Percentiles rank a stretch among this genome's conserved stretches.
phyloP scores from a whole-genome alignment of 2,113 vertebrate genomes.

The Laticauda laticaudata region DNA sequence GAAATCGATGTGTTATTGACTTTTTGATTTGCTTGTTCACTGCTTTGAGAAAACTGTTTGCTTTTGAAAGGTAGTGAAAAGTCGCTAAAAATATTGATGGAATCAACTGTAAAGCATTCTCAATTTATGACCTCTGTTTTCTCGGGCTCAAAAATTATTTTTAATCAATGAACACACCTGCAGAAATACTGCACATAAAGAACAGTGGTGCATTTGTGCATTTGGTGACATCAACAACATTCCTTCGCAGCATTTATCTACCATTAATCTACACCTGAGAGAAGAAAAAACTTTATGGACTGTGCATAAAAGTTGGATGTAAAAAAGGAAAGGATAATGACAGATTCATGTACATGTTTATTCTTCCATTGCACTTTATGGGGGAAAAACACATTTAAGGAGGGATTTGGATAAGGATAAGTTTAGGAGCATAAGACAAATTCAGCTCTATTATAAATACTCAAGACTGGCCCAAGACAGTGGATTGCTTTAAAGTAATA shows the following conservation, averaged over 20 bases:
- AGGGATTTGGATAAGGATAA: not conserved
- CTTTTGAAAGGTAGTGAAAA: not conserved
- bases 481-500: not conserved
- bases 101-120: not conserved
- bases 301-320: not conserved
- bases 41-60: not conserved
- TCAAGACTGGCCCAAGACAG: not conserved
- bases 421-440: not conserved
- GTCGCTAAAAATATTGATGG: not conserved
- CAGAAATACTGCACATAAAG: not conserved
- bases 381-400: not conserved
- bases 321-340: not conserved
- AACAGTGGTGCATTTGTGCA: not conserved
- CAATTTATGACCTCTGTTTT: not conserved
- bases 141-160: not conserved
- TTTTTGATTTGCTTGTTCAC: not conserved
- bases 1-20: not conserved
- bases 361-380: not conserved
- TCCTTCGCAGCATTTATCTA: not conserved
- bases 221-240: not conserved
- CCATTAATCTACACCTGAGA: not conserved
- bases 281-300: not conserved
- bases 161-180: not conserved
- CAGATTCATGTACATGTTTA: not conserved
- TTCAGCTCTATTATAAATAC: not conserved